Conservation (phyloP, 2,888 invertebrate species). For the Troides aeacus region DNA sequence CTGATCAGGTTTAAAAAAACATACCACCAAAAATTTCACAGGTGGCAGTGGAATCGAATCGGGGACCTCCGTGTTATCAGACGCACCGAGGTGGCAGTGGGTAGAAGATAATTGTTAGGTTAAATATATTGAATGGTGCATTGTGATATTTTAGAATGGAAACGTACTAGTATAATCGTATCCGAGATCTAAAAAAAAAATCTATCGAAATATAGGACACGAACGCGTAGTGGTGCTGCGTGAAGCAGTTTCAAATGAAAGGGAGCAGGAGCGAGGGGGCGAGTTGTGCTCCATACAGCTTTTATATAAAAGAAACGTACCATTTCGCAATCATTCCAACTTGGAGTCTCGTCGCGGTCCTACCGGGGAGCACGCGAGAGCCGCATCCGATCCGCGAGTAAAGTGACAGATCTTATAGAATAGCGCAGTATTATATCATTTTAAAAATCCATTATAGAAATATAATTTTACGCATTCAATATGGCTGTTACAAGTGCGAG, state of each 20-base stretch:
- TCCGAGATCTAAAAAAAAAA: background rate
- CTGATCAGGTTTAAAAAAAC: no score
- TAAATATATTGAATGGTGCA: no score
- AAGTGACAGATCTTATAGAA: constrained; percentile 58
- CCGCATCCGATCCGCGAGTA: constrained; percentile 58
- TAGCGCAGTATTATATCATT: constrained; percentile 39
- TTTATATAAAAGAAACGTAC: constrained; percentile 74
- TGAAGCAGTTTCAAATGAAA: constrained; percentile 45
- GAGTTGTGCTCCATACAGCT: constrained; percentile 54
- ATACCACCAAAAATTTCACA: no score
- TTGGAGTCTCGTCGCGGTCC: constrained; percentile 73
- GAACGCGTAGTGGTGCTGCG: background rate
- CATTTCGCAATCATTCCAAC: constrained; percentile 72
- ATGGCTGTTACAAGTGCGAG: constrained; percentile 74
- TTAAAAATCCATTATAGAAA: constrained; percentile 24
- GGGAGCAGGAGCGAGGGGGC: constrained; percentile 64
- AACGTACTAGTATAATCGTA: background rate
- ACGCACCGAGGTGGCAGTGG: no score
- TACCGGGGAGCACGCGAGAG: constrained; percentile 63
- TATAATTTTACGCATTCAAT: constrained; percentile 39
- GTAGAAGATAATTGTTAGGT: no score
- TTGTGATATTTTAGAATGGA: background rate
- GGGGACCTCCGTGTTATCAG: no score
- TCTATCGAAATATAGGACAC: constrained; percentile 6
- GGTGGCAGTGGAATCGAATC: no score